A percentile compares a stretch with the other conserved stretches of the same genome.
These are phyloP conservation scores for Drosophila jambulina DNA, from an alignment of 1,140 invertebrate species.

Conservation along the genomic window DNA sequence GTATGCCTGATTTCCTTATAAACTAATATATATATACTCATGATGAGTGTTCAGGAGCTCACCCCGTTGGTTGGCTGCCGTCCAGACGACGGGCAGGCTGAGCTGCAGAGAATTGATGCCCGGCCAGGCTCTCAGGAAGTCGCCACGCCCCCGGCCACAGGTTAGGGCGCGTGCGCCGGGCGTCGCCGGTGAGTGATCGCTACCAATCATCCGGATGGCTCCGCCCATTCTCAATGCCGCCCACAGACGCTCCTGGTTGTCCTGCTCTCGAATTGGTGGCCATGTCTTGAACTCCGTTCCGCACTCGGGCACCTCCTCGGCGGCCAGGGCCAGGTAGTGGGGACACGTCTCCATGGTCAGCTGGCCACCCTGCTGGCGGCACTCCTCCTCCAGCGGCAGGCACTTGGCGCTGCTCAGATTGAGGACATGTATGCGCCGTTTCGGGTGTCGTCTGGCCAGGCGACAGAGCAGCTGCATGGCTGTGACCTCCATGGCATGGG, in stretches of 20 bases:
- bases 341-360: slow-evolving; percentile 91
- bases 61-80: slow-evolving; percentile 85
- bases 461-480: slow-evolving; percentile 88
- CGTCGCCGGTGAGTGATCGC: slow-evolving; percentile 91
- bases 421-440: slow-evolving; percentile 89
- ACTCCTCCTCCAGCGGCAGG: slow-evolving; percentile 84
- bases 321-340: slow-evolving; percentile 89
- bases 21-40: slow-evolving; percentile 52
- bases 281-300: slow-evolving; percentile 90
- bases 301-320: slow-evolving; percentile 88
- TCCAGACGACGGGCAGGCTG: slow-evolving; percentile 90
- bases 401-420: slow-evolving; percentile 89
- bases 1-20: slow-evolving; percentile 17
- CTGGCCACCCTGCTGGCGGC: slow-evolving; percentile 85
- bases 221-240: slow-evolving; percentile 71
- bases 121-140: slow-evolving; percentile 90
- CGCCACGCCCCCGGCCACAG: slow-evolving; percentile 85
- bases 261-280: slow-evolving; percentile 88
- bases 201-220: slow-evolving; percentile 88
- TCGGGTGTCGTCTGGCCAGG: slow-evolving; percentile 86
- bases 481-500: slow-evolving; percentile 88
- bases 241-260: slow-evolving; percentile 89
- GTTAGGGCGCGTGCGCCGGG: slow-evolving; percentile 87
- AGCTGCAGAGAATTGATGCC: slow-evolving; percentile 91
- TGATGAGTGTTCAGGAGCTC: background rate